Evolutionary conservation across 2,888 invertebrate genomes (phyloP).

Genomic region (Apamea epomidion): DNA sequence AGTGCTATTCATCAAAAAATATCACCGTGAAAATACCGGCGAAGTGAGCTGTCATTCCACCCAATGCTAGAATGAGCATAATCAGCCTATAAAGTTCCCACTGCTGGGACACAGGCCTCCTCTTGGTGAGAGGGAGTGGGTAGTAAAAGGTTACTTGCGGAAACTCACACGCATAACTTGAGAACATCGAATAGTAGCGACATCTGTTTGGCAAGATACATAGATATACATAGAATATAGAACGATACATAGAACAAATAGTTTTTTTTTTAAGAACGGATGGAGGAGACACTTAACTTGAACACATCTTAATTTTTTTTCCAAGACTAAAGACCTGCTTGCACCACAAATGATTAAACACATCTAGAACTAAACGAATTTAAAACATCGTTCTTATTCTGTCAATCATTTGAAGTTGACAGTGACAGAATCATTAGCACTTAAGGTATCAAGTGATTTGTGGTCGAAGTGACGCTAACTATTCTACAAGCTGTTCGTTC

Average conservation of each 20-base stretch:
- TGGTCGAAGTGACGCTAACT: background rate
- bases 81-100: too few species aligned
- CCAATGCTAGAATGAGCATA: background rate
- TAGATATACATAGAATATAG: too few species aligned
- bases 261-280: background rate
- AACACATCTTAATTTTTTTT: background rate
- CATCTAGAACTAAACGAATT: background rate
- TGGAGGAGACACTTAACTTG: background rate
- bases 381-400: background rate
- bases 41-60: background rate
- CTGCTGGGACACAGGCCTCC: too few species aligned
- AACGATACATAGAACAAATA: background rate
- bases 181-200: background rate
- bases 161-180: background rate
- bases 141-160: background rate
- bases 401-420: background rate
- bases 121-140: too few species aligned
- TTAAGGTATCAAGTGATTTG: background rate
- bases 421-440: background rate
- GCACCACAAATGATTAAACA: background rate
- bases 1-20: background rate
- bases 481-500: background rate
- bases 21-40: background rate
- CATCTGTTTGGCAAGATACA: conserved; percentile 9
- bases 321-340: background rate